Base-by-base conservation (phyloP, 2,113 vertebrate genomes). In the Leiothrix lutea region DNA sequence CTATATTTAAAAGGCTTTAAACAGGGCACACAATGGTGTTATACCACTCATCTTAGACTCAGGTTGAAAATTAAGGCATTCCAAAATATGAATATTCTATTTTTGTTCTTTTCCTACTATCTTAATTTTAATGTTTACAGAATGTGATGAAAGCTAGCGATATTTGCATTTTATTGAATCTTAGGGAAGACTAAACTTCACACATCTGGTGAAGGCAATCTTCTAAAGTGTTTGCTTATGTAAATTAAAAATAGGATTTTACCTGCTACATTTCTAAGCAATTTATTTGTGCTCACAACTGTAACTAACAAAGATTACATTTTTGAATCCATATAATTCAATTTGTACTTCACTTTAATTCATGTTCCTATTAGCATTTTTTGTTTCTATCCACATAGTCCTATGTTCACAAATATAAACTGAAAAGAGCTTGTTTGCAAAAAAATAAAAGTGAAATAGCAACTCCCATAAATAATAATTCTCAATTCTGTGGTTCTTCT, bases 161-260 rank as follows among this genome's bases (percentile, higher is more conserved):
- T 91, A 82, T 95, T 97, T 95, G n/a, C 81, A 95, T 95, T 96
- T 95, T 91, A 73, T 93, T 71, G 85, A 97, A 91, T 95, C 73
- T 96, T 92, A 62, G 84, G 51, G 73, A 95, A 94, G 90, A 91
- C 82, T 95, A 94, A 67, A 96, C 79, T 94, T 95, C 92, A 94
- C 83, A 95, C 85, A 95, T 94, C 78, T 82, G 64, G 70, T 93
- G 64, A 45, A 94, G 72, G 86, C 70, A 96, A 95, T 96, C 56
- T 94, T 91, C 73, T 94, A 61, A 97, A 95, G 84, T 96, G 78
- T 89, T 96, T 97, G 78, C 70, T 97, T 88, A 83, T 96, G 88
- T 93, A 96, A 96, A 94, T 95, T 92, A 97, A 97, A 64, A 77
- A 87, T 89, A 73, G 92, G 57, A 96, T 96, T 97, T 98, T 90